Conservation (phyloP, 2,888 invertebrate species). For the Magallana nippona region DNA sequence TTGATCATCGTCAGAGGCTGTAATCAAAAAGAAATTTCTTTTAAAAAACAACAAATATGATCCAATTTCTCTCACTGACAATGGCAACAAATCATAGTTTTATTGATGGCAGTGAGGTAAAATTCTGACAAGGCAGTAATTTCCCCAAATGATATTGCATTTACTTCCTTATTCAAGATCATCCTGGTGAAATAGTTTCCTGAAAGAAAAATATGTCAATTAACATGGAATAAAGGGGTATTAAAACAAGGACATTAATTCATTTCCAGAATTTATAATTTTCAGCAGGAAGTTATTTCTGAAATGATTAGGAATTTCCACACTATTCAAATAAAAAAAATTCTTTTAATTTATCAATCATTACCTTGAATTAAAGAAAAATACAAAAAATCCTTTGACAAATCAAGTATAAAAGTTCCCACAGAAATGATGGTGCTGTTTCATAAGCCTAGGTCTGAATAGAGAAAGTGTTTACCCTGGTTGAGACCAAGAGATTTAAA, state of each 20-base stretch:
- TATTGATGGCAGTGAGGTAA: no score
- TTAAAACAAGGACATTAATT: not conserved
- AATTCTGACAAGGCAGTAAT: no score
- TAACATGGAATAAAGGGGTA: not conserved
- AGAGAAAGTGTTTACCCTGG: constrained; percentile 8
- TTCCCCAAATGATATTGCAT: not conserved
- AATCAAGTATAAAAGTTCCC: not conserved
- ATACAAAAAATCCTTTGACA: constrained; percentile 2
- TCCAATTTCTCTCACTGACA: not conserved
- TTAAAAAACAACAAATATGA: not conserved
- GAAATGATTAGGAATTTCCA: no score
- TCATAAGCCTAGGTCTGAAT: not conserved
- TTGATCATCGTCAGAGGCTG: constrained; percentile 41
- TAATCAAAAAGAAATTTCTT: not conserved
- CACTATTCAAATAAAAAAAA: no score
- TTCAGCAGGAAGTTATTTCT: not conserved
- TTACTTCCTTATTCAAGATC: constrained; percentile 12
- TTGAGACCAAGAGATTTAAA: constrained; percentile 12
- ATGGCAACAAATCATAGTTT: no score
- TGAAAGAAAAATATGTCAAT: not conserved
- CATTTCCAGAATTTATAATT: not conserved
- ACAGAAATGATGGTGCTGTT: not conserved
- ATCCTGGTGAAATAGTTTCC: constrained; percentile 19
- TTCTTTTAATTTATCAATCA: no score
- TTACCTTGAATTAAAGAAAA: no score